These are phyloP conservation scores for Eudemis profundana DNA, from an alignment of 2,888 invertebrate species.

Conservation along the genomic window DNA sequence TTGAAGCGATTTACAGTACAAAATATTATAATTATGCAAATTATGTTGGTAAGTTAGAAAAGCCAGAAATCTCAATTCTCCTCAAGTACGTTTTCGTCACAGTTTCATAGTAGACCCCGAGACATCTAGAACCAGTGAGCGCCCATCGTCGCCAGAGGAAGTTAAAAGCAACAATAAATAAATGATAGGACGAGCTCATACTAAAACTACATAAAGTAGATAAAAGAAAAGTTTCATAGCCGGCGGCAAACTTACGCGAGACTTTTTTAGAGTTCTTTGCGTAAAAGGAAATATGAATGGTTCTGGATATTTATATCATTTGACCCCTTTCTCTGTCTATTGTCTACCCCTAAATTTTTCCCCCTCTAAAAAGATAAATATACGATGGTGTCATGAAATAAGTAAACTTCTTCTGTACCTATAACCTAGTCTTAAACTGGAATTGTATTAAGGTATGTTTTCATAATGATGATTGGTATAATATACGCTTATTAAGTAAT, in stretches of 20 bases:
- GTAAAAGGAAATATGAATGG: neutral
- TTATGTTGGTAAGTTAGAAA: neutral
- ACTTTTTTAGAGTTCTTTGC: constrained; percentile 16
- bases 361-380: too few species aligned
- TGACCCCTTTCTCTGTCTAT: neutral
- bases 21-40: too few species aligned
- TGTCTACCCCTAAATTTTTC: too few species aligned
- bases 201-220: constrained; percentile 38
- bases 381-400: too few species aligned
- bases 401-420: too few species aligned
- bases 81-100: too few species aligned
- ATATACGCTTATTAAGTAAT: too few species aligned
- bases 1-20: too few species aligned
- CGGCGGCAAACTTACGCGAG: constrained; percentile 22
- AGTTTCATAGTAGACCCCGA: neutral
- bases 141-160: constrained; percentile 1
- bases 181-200: constrained; percentile 35
- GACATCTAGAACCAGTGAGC: neutral
- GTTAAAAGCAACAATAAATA: constrained; percentile 43
- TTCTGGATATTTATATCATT: neutral
- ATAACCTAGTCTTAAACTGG: too few species aligned
- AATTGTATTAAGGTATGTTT: too few species aligned
- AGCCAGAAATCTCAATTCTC: too few species aligned
- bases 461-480: too few species aligned
- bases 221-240: constrained; percentile 43